phyloP scores from a whole-genome alignment of 2,797 vertebrate genomes.

The Pangasius larnaudii region DNA sequence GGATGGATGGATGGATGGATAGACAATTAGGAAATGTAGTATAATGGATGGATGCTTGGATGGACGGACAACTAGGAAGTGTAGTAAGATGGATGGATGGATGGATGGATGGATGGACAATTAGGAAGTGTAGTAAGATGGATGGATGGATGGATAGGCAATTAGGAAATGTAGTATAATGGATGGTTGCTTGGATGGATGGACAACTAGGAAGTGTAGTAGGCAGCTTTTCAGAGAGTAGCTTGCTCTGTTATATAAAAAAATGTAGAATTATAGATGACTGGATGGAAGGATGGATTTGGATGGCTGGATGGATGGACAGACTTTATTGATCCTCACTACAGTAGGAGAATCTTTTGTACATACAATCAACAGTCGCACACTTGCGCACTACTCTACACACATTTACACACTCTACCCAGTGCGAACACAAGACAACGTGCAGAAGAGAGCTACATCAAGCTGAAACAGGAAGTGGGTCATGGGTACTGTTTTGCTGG shows the following conservation, averaged over 20 bases:
- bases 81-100: background rate
- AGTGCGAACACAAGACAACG: background rate
- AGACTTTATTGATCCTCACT: background rate
- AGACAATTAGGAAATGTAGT: too few relatives aligned
- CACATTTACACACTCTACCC: background rate
- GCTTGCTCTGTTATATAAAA: too few relatives aligned
- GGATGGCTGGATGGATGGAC: background rate
- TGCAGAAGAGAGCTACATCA: background rate
- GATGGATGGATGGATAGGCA: background rate
- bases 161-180: too few relatives aligned
- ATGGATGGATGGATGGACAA: background rate
- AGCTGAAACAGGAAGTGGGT: constrained; percentile 6
- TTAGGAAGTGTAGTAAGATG: background rate
- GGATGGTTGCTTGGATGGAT: background rate
- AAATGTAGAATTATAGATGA: background rate
- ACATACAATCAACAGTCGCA: background rate
- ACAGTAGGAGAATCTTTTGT: background rate
- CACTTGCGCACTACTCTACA: background rate
- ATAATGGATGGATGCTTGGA: background rate
- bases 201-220: background rate
- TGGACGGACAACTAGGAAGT: background rate
- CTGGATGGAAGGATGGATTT: background rate
- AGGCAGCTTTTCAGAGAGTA: too few relatives aligned
- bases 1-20: background rate
- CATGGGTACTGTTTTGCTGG: background rate